phyloP scores from a whole-genome alignment of 2,888 invertebrate species.

The Hyposoter dolosus region DNA sequence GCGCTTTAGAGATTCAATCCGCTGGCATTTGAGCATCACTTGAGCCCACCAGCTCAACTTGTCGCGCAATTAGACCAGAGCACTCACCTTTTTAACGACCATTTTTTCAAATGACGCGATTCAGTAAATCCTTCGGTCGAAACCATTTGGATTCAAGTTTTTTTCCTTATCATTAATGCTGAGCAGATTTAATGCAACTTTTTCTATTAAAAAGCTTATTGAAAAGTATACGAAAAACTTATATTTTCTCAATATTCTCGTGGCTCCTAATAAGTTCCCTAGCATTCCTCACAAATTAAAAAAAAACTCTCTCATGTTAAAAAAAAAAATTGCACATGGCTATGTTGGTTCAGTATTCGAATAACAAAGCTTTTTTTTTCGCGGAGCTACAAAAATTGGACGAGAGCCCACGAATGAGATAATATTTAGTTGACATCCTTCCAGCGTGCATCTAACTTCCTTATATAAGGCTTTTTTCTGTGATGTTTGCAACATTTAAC shows the following conservation, averaged over 20 bases:
- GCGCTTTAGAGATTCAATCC: background rate
- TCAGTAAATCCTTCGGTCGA: background rate
- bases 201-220: background rate
- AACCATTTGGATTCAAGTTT: background rate
- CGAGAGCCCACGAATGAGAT: background rate
- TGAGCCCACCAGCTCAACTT: background rate
- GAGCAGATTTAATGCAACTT: background rate
- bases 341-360: background rate
- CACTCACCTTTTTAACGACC: conserved; percentile 2
- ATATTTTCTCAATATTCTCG: background rate
- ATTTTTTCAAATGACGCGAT: background rate
- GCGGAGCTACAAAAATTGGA: background rate
- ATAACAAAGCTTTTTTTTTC: conserved; percentile 8
- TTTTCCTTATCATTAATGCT: background rate
- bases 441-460: background rate
- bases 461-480: background rate
- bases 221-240: too few relatives aligned
- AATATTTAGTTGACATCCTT: background rate
- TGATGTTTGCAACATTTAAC: conserved; percentile 30
- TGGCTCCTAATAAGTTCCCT: background rate
- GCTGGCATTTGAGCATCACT: background rate
- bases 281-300: background rate
- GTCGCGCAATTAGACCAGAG: background rate
- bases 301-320: background rate
- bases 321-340: background rate